A percentile compares a stretch with the other conserved stretches of the same genome.
Conservation (phyloP, 2,888 invertebrate genomes). For the Pasiphila rectangulata region DNA sequence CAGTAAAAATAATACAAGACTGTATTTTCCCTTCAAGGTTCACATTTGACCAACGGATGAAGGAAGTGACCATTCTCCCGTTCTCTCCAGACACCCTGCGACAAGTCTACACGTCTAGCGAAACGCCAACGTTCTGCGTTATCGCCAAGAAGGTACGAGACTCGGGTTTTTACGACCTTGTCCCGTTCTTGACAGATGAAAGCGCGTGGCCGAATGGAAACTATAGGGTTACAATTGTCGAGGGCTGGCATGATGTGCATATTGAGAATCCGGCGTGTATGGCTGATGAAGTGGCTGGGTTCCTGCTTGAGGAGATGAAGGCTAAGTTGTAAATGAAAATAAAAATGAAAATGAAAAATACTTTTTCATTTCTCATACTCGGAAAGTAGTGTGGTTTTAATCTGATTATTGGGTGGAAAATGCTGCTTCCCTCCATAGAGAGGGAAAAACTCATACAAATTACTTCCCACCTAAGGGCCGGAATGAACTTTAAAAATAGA, state of each 20-base stretch:
- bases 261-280: conserved; percentile 76
- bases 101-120: conserved; percentile 43
- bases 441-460: no score
- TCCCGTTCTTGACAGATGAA: conserved; percentile 49
- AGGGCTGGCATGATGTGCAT: conserved; percentile 83
- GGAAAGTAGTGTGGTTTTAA: no score
- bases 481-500: no score
- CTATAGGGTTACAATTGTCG: conserved; percentile 55
- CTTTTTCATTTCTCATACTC: no score
- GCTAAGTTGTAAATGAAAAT: conserved; percentile 23
- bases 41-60: conserved; percentile 63
- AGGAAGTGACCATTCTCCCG: conserved; percentile 48
- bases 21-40: conserved; percentile 38
- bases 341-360: no score
- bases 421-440: no score
- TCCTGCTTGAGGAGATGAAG: conserved; percentile 42
- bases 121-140: conserved; percentile 51
- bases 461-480: no score
- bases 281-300: conserved; percentile 58
- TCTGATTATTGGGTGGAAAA: no score
- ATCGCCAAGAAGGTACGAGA: conserved; percentile 43
- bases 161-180: conserved; percentile 34
- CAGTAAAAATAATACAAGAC: background rate
- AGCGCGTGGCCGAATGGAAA: conserved; percentile 52
- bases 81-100: conserved; percentile 42